Conservation (phyloP, 2,888 invertebrate species). For the Lucinisca nassula region DNA sequence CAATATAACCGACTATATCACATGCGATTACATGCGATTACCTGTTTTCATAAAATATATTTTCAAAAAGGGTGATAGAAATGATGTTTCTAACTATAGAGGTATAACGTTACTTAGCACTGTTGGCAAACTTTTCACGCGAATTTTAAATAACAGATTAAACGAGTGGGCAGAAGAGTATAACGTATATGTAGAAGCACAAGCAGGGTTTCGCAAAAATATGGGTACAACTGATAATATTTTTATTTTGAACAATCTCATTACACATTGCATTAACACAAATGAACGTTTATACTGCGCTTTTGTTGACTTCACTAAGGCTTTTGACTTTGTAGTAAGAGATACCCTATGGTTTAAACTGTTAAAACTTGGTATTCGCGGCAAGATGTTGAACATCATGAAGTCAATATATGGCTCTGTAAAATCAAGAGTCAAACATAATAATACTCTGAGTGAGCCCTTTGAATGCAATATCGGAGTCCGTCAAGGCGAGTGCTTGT, state of each 20-base stretch:
- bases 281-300: slow-evolving; percentile 17
- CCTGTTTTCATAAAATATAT: too few species aligned
- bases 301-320: slow-evolving; percentile 37
- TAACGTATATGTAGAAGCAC: slow-evolving; percentile 11
- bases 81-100: slow-evolving; percentile 20
- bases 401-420: slow-evolving; percentile 29
- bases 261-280: background rate
- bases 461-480: slow-evolving; percentile 30
- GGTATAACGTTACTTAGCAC: slow-evolving; percentile 35
- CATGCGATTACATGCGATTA: too few species aligned
- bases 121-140: slow-evolving; percentile 18
- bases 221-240: slow-evolving; percentile 36
- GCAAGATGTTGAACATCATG: slow-evolving; percentile 27
- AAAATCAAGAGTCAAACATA: slow-evolving; percentile 11
- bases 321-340: slow-evolving; percentile 32
- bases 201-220: slow-evolving; percentile 23
- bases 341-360: slow-evolving; percentile 32
- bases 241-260: slow-evolving; percentile 25
- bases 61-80: slow-evolving; percentile 29
- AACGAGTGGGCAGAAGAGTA: background rate
- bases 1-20: too few species aligned
- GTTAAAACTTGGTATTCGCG: slow-evolving; percentile 16
- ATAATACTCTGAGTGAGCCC: background rate
- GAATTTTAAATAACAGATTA: slow-evolving; percentile 10
- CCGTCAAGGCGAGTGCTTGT: slow-evolving; percentile 39